A percentile compares a stretch with the other conserved stretches of the same genome.
Evolutionary conservation across 35 echinoderm and acorn worm genomes (phyloP).

Genomic region (Hemicentrotus pulcherrimus): DNA sequence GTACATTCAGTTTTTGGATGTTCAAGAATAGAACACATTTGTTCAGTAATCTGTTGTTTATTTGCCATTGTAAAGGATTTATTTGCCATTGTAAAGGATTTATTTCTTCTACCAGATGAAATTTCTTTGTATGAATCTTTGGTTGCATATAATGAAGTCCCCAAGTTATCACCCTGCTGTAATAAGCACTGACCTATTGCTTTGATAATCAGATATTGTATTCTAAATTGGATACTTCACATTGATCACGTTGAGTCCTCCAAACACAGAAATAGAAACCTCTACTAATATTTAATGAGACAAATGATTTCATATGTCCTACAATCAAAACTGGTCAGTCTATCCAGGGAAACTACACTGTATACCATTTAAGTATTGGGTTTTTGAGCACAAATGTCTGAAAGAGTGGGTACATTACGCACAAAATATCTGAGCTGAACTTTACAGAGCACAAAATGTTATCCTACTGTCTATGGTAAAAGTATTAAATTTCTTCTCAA

Average conservation of each 20-base stretch:
- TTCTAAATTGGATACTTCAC: not conserved
- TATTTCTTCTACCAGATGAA: not conserved
- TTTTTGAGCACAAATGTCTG: not conserved
- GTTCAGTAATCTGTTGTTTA: not conserved
- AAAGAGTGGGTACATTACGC: not conserved
- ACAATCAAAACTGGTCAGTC: too few species aligned
- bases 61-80: too few species aligned
- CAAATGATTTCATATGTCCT: too few species aligned
- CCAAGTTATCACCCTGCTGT: not conserved
- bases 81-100: too few species aligned
- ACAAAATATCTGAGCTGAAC: not conserved
- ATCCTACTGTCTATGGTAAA: not conserved
- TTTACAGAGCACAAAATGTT: not conserved
- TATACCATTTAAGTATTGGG: not conserved
- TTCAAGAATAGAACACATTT: not conserved
- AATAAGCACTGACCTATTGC: not conserved
- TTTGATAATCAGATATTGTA: not conserved
- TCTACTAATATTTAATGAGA: too few species aligned
- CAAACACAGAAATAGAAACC: too few species aligned
- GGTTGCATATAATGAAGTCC: not conserved
- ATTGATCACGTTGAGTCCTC: not conserved
- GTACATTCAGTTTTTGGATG: not conserved
- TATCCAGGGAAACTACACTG: too few species aligned
- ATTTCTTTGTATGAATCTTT: not conserved
- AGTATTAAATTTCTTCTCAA: not conserved